A percentile compares a stretch with the other conserved stretches of the same genome.
Evolutionary conservation across 2,797 vertebrate species (phyloP).

Genomic region (Sebastolobus altivelis): DNA sequence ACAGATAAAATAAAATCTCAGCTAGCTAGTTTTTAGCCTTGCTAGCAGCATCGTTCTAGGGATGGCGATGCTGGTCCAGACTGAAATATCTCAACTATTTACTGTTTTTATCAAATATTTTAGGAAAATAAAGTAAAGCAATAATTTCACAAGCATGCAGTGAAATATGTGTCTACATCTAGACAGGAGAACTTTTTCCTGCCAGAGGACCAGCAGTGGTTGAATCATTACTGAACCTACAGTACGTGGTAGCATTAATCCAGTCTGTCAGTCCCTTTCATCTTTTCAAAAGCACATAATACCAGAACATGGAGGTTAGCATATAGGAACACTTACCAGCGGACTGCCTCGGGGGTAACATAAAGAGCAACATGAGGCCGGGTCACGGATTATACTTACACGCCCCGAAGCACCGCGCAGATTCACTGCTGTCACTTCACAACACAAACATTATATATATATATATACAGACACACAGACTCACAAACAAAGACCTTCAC

Average conservation of each 20-base stretch:
- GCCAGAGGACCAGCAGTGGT: neutral
- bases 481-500: conserved; percentile 4
- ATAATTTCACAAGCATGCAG: too few relatives aligned
- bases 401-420: neutral
- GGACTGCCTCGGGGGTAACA: neutral
- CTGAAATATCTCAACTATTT: neutral
- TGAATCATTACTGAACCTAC: neutral
- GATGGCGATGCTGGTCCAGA: neutral
- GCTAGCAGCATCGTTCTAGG: too few relatives aligned
- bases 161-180: neutral
- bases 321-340: neutral
- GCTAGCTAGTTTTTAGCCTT: too few relatives aligned
- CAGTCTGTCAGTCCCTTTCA: neutral
- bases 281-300: conserved; percentile 11
- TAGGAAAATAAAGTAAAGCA: neutral
- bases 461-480: neutral
- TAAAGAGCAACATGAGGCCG: conserved; percentile 38
- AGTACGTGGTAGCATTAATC: neutral
- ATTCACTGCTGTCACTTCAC: conserved; percentile 6
- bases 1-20: too few relatives aligned
- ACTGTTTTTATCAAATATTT: neutral
- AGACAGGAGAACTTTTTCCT: neutral
- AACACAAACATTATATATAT: neutral
- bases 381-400: conserved; percentile 1
- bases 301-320: neutral